Evolutionary conservation across 92 coral and sea anemone species (phyloP).

Genomic region (Heliopora coerulea): DNA sequence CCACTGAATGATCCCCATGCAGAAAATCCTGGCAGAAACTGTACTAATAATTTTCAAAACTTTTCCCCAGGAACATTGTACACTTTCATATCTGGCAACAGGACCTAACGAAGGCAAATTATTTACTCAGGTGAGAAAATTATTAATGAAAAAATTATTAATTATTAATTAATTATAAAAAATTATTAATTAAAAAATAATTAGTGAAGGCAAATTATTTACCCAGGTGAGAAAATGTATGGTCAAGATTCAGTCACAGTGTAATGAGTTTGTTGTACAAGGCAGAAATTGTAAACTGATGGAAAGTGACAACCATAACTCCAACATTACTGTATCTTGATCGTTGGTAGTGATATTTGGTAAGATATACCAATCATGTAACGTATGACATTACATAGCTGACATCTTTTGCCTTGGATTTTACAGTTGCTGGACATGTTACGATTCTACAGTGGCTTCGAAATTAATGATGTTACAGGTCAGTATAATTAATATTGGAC

Average conservation of each 20-base stretch:
- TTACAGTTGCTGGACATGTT: constrained; percentile 81
- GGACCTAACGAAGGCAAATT: constrained; percentile 82
- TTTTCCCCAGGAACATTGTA: constrained; percentile 67
- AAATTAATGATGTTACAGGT: constrained; percentile 97
- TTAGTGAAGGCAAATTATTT: constrained; percentile 80
- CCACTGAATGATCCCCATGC: background rate
- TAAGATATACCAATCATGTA: no score
- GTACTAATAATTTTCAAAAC: background rate
- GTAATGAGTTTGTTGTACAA: no score
- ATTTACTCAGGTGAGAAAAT: constrained; percentile 78
- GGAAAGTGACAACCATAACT: no score
- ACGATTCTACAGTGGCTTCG: constrained; percentile 95
- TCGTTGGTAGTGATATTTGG: no score
- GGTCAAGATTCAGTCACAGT: no score
- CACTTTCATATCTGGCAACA: constrained; percentile 68
- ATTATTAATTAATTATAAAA: no score
- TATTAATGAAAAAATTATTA: no score
- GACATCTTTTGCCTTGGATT: background rate
- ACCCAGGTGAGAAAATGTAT: constrained; percentile 75
- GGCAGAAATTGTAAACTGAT: no score
- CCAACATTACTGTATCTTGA: no score
- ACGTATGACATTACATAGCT: background rate
- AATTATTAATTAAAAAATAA: no score
- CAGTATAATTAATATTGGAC: constrained; percentile 25
- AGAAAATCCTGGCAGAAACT: constrained; percentile 24